Percentiles rank a stretch among this genome's conserved stretches.
Conservation (phyloP, 2,888 invertebrate species). For the Cepaea hortensis region DNA sequence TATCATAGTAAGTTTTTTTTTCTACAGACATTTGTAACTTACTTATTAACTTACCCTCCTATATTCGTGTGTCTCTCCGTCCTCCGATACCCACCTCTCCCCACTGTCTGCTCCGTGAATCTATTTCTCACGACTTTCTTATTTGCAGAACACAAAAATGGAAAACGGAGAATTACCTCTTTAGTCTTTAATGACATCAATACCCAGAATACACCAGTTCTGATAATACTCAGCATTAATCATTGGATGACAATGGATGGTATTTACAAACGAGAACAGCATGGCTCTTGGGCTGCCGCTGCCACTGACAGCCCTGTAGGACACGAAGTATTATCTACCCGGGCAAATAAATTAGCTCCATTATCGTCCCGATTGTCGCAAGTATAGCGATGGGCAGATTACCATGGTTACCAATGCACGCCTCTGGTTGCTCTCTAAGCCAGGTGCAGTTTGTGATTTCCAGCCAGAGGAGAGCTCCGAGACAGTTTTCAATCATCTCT, state of each 20-base stretch:
- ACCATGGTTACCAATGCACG: conserved; percentile 13
- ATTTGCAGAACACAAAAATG: too few species aligned
- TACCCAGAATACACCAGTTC: not conserved
- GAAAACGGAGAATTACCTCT: not conserved
- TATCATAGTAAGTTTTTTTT: too few species aligned
- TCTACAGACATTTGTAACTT: too few species aligned
- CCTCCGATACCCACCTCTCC: too few species aligned
- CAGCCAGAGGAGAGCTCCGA: not conserved
- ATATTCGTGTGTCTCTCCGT: too few species aligned
- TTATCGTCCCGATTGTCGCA: not conserved
- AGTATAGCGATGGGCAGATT: not conserved
- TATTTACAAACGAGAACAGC: not conserved
- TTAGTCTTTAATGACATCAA: not conserved
- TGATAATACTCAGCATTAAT: not conserved
- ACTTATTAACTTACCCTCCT: too few species aligned
- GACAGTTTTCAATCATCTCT: not conserved
- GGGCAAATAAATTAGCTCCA: conserved; percentile 22
- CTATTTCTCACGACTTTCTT: too few species aligned
- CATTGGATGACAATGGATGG: not conserved
- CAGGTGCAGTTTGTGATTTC: conserved; percentile 5
- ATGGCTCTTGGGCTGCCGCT: not conserved
- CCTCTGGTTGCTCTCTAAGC: conserved; percentile 7
- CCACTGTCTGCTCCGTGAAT: too few species aligned
- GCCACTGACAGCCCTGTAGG: not conserved
- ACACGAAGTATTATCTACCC: conserved; percentile 14